Percentiles rank a stretch among this genome's conserved stretches.
phyloP scores from a whole-genome alignment of 1,140 invertebrate genomes.

The Ceratina australensis region DNA sequence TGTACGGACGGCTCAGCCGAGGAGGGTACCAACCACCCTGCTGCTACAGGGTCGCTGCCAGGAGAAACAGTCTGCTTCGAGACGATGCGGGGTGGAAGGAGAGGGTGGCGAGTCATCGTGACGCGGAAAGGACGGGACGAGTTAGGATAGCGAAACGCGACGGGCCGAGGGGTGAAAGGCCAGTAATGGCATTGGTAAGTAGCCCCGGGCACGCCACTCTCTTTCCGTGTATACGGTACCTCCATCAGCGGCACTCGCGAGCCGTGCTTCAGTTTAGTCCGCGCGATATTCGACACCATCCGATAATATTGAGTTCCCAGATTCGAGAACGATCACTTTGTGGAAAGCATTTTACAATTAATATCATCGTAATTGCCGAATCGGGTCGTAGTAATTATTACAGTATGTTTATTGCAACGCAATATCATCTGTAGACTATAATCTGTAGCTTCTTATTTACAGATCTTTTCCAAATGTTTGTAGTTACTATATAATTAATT shows the following conservation, averaged over 20 bases:
- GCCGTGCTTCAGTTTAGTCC: conserved; percentile 11
- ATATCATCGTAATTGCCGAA: too few species aligned
- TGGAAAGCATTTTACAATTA: too few species aligned
- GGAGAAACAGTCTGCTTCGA: conserved; percentile 38
- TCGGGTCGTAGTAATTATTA: too few species aligned
- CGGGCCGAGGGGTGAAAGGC: conserved; percentile 34
- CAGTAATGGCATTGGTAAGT: conserved; percentile 56
- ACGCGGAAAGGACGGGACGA: conserved; percentile 13
- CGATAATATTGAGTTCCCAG: background rate
- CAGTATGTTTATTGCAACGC: too few species aligned
- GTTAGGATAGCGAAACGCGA: conserved; percentile 8
- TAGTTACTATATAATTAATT: too few species aligned
- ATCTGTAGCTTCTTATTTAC: too few species aligned
- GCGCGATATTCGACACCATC: background rate
- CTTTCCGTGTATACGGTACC: background rate
- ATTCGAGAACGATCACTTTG: too few species aligned
- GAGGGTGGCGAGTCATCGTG: conserved; percentile 33
- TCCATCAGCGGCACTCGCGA: background rate
- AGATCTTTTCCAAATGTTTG: too few species aligned
- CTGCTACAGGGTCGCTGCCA: too few species aligned
- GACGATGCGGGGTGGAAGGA: conserved; percentile 2
- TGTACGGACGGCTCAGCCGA: conserved; percentile 15
- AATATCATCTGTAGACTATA: too few species aligned
- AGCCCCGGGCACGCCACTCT: conserved; percentile 31
- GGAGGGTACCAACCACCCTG: background rate